Evolutionary conservation across 2,797 vertebrate genomes (phyloP).

Genomic region (Sciurus vulgaris): DNA sequence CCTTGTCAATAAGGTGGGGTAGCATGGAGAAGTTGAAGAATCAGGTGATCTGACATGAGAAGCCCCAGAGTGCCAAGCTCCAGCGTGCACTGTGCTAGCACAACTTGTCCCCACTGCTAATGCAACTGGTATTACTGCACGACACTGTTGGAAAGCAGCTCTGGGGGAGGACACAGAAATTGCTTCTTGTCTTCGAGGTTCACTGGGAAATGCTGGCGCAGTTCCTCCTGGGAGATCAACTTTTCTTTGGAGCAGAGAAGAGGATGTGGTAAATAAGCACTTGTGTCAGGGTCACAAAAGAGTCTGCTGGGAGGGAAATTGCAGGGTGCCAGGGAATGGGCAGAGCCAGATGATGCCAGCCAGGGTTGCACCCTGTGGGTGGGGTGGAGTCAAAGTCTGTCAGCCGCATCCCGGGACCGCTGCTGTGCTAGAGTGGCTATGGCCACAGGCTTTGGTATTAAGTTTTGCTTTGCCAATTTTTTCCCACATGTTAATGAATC

Average conservation of each 20-base stretch:
- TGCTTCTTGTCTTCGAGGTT: conserved; percentile 19
- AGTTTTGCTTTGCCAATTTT: neutral
- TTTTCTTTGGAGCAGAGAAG: conserved; percentile 7
- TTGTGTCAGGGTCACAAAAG: conserved; percentile 76
- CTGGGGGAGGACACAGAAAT: neutral
- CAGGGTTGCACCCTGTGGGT: neutral
- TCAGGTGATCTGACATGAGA: neutral
- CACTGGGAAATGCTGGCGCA: conserved; percentile 30
- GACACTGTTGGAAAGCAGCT: conserved; percentile 18
- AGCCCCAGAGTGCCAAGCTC: neutral
- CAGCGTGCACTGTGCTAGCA: rapidly evolving
- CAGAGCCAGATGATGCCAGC: neutral
- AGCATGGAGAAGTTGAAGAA: neutral
- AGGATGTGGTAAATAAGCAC: conserved; percentile 72
- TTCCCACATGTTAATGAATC: neutral
- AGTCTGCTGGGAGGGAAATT: conserved; percentile 67
- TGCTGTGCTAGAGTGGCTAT: neutral
- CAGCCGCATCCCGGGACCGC: neutral
- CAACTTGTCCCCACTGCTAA: neutral
- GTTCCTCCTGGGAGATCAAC: conserved; percentile 33
- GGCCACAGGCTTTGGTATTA: neutral
- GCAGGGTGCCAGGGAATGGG: conserved; percentile 54
- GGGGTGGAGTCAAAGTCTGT: neutral
- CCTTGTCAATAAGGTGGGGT: neutral
- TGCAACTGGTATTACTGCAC: neutral